Conservation (phyloP, 2,888 invertebrate genomes). For the Agriopis aurantiaria region DNA sequence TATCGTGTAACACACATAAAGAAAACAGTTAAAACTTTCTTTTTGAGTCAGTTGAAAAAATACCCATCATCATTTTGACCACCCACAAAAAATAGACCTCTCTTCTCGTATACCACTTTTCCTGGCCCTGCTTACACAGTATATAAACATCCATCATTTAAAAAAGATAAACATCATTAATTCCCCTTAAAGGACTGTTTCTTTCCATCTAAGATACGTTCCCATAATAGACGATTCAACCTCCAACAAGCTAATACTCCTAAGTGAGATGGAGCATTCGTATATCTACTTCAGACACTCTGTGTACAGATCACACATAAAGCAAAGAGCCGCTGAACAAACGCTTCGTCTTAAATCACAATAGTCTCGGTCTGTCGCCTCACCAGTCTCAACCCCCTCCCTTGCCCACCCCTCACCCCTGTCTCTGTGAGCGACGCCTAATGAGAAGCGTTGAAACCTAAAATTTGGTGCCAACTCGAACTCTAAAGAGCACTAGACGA, state of each 20-base stretch:
- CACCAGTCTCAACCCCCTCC: slow-evolving; percentile 29
- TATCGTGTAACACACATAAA: too few relatives aligned
- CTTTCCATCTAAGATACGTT: slow-evolving; percentile 6
- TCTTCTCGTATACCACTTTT: background rate
- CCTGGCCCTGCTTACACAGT: too few relatives aligned
- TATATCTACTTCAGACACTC: slow-evolving; percentile 41
- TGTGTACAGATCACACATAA: slow-evolving; percentile 56
- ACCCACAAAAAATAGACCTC: background rate
- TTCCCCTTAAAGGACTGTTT: background rate
- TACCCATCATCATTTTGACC: background rate
- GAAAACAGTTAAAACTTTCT: too few relatives aligned
- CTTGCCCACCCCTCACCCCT: slow-evolving; percentile 40
- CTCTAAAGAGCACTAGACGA: slow-evolving; percentile 73
- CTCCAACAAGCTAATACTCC: slow-evolving; percentile 57
- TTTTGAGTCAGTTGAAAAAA: too few relatives aligned
- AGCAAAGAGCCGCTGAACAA: slow-evolving; percentile 68
- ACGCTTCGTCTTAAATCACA: slow-evolving; percentile 73
- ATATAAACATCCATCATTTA: too few relatives aligned
- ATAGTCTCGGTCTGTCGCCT: slow-evolving; percentile 63
- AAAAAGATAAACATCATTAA: background rate
- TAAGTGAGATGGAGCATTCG: slow-evolving; percentile 60
- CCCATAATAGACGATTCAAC: slow-evolving; percentile 24
- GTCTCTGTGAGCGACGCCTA: slow-evolving; percentile 68
- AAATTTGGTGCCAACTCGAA: slow-evolving; percentile 85
- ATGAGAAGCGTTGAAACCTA: slow-evolving; percentile 83